Percentiles rank a stretch among this genome's conserved stretches.
Conservation (phyloP, 1,140 invertebrate species). For the Drosophila willistoni region DNA sequence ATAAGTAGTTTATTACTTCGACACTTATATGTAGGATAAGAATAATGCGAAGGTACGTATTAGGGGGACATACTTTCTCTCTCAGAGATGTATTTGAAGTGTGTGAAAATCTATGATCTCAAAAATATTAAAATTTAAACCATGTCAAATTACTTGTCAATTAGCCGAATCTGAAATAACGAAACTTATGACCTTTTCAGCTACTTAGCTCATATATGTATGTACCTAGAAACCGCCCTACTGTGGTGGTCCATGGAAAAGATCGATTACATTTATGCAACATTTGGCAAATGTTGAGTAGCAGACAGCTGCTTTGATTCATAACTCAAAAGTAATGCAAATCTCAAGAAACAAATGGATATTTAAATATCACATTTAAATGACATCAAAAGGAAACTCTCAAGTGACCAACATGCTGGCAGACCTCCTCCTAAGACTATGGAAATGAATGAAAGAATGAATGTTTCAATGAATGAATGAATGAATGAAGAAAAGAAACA, state of each 20-base stretch:
- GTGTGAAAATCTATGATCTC: neutral
- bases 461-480: constrained; percentile 5
- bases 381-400: constrained; percentile 73
- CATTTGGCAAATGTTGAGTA: constrained; percentile 32
- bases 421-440: constrained; percentile 33
- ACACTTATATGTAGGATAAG: too few species aligned
- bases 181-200: constrained; percentile 18
- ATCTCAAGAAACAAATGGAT: constrained; percentile 13
- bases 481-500: constrained; percentile 23
- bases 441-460: constrained; percentile 23
- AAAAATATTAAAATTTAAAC: neutral
- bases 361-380: constrained; percentile 33
- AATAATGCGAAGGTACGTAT: too few species aligned
- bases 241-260: constrained; percentile 53
- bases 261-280: constrained; percentile 67
- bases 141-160: neutral
- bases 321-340: constrained; percentile 35
- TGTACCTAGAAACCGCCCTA: constrained; percentile 52
- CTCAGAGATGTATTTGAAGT: too few species aligned
- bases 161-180: neutral
- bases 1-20: too few species aligned
- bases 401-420: constrained; percentile 77
- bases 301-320: constrained; percentile 25
- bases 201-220: constrained; percentile 24
- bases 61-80: too few species aligned